Evolutionary conservation across 37 sponge, comb jelly and placozoan genomes (phyloP), one percentile per base, ranked within the genome.

Genomic region (Cladorhizidae sp.): DNA sequence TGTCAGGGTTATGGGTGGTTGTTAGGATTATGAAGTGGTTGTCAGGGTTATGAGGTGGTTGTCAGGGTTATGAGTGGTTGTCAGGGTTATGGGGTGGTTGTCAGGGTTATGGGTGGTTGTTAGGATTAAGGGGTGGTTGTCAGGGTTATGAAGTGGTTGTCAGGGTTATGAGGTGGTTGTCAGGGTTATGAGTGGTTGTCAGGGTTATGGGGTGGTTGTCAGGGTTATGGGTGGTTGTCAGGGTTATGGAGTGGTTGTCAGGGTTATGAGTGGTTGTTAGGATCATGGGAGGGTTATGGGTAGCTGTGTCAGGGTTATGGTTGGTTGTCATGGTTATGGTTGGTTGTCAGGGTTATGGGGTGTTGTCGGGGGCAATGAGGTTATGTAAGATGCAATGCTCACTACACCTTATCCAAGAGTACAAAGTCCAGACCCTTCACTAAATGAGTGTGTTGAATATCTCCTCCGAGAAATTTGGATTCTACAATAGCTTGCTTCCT

Each of bases 351-450:
- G 9, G 5, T 61, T 17, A 61, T 29, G 62, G 29, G 28, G 3
- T 7, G 29, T 17, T 29, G 49, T 45, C 9, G 49, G 8, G 9
- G 5, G 49, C 49, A 45, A 45, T 45, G 49, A 9, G 2, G 35
- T 32, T 32, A 65, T 65, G 3, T 21, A n/a, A 5, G 2, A 20
- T 39, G 7, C 77, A 59, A 52, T 2, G n/a, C n/a, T n/a, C n/a
- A 76, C 57, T 61, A 22, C 33, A 99, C 97, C 89, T 99, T 99
- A 63, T 98, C 94, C 67, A 96, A 86, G 18, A 98, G 87, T 0
- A 93, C 95, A 83, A 88, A 98, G 51, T 98, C 99, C 74, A 98
- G 80, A 1, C 99, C 99, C 73, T 98, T 98, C 87, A 98, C 99
- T 73, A 98, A 75, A 75, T 98, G 99, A 26, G 99, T 98, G 54